Evolutionary conservation across 2,797 vertebrate species (phyloP).

Genomic region (Oreochromis mossambicus): DNA sequence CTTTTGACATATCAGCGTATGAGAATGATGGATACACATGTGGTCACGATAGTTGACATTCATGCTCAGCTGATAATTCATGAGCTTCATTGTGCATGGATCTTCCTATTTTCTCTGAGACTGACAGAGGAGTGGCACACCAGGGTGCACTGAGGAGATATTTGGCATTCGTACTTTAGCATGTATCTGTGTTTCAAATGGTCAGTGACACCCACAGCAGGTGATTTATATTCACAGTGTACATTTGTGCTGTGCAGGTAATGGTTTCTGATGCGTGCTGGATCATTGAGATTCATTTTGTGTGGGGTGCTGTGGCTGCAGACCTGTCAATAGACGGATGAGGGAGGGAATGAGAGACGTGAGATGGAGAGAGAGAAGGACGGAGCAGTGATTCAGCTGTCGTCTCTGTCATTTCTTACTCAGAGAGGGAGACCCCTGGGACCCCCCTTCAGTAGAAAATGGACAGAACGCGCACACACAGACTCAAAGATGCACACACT

Average conservation of each 20-base stretch:
- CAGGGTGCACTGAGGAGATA: not conserved
- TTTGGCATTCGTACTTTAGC: constrained; percentile 52
- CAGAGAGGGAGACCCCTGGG: constrained; percentile 53
- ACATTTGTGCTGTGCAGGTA: constrained; percentile 52
- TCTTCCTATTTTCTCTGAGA: constrained; percentile 20
- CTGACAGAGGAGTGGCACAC: constrained; percentile 31
- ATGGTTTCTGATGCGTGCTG: constrained; percentile 41
- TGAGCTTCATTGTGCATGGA: constrained; percentile 60
- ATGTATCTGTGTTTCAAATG: constrained; percentile 39
- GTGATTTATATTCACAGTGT: constrained; percentile 60
- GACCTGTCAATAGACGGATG: constrained; percentile 51
- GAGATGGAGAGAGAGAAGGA: constrained; percentile 16
- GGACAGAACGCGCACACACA: constrained; percentile 17
- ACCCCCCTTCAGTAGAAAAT: constrained; percentile 41
- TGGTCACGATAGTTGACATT: constrained; percentile 55
- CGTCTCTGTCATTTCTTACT: constrained; percentile 67
- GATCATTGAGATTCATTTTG: constrained; percentile 67
- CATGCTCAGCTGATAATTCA: constrained; percentile 64
- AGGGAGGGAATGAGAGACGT: constrained; percentile 12
- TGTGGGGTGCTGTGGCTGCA: constrained; percentile 14
- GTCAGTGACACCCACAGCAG: constrained; percentile 23
- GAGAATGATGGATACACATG: constrained; percentile 59
- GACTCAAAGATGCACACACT: not conserved
- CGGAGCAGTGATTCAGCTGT: constrained; percentile 50
- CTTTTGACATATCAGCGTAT: constrained; percentile 40